Evolutionary conservation across 1,140 invertebrate genomes (phyloP).

Genomic region (Atta cephalotes): DNA sequence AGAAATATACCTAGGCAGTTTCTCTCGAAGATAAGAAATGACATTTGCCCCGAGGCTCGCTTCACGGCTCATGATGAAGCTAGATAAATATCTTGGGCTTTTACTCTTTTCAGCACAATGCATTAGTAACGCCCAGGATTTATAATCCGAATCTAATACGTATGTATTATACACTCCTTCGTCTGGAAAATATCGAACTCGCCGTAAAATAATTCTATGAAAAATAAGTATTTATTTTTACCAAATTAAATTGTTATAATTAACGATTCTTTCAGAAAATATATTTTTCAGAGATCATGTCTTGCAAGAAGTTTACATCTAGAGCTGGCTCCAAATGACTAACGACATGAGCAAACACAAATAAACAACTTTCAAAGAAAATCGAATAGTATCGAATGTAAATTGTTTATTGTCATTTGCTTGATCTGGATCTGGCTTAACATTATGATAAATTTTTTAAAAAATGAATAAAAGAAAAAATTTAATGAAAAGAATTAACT

Average conservation of each 20-base stretch:
- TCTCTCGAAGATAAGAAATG: constrained; percentile 87
- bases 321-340: background rate
- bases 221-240: background rate
- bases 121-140: constrained; percentile 92
- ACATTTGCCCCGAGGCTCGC: constrained; percentile 88
- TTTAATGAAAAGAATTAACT: background rate
- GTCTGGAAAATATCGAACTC: constrained; percentile 86
- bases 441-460: background rate
- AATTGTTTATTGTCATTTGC: background rate
- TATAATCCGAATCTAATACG: constrained; percentile 93
- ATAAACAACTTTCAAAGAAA: background rate
- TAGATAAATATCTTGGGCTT: constrained; percentile 92
- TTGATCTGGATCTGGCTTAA: background rate
- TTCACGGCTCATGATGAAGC: constrained; percentile 92
- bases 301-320: background rate
- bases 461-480: background rate
- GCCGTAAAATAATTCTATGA: background rate
- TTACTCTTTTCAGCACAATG: constrained; percentile 95
- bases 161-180: constrained; percentile 96
- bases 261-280: background rate
- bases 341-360: background rate
- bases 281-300: background rate
- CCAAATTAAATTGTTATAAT: constrained; percentile 37
- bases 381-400: background rate
- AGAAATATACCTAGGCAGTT: constrained; percentile 85